Evolutionary conservation across 2,888 invertebrate genomes (phyloP), one percentile per base, ranked within the genome.

Genomic region (Phengaris arion): DNA sequence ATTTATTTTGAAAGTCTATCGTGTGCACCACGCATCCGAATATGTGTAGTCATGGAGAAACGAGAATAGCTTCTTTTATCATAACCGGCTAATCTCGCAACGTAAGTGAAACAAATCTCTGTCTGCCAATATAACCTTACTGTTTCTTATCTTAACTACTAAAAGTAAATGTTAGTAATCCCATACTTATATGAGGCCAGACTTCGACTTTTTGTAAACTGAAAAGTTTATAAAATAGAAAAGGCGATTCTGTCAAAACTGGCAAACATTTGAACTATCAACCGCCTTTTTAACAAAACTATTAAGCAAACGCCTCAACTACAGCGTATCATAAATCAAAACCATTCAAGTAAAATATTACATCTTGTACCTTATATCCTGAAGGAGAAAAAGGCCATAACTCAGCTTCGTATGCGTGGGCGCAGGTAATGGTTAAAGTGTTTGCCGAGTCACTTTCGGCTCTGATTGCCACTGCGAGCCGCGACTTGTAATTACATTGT

Each of bases 401-500:
- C n/a, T 48, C 48, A 70, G 8, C 7, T 35, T 8, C 22, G 7
- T 52, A 72, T 72, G 51, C 72, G 54, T 72, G 54, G 52, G 72
- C 15, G 48, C 46, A 52, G 22, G 52, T 72, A 54, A 54, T 54
- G n/a, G 15, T 72, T n/a, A n/a, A 72, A 72, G 13, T 76, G 80
- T 81, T 84, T 82, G 81, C 82, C 76, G 79, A 85, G 82, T 86
- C 83, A 87, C 87, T 91, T 90, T 89, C 87, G 85, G 87, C 82
- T 87, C 85, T 88, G 86, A 87, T 89, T 88, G 87, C 83, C 85
- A 83, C 78, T 79, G 81, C 79, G 78, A 83, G 83, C 80, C 82
- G 80, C 76, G 86, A 86, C 85, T 88, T 87, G 88, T 92, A 93
- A 92, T 92, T 92, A 85, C 85, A 78, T 80, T 79, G 83, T 88